Conservation (phyloP, 37 sponge, comb jelly and placozoan species). For the Mnemiopsis leidyi region DNA sequence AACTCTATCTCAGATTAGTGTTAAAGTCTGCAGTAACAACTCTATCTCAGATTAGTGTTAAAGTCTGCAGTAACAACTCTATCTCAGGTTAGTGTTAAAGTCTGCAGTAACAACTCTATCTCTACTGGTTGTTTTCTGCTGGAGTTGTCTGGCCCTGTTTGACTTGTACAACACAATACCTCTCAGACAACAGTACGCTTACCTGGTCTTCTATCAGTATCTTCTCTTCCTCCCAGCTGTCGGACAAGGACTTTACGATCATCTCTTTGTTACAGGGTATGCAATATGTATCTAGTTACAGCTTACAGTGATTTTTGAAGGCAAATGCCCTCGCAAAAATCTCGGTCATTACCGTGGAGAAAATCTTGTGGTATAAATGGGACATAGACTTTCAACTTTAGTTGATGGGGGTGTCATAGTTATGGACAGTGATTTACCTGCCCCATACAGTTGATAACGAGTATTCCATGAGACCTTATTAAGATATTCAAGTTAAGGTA, state of each 20-base stretch:
- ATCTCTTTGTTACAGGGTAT: not conserved
- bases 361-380: too few relatives aligned
- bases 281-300: not conserved
- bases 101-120: not conserved
- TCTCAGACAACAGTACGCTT: not conserved
- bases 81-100: not conserved
- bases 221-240: constrained; percentile 33
- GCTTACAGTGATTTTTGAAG: too few relatives aligned
- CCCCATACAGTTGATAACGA: too few relatives aligned
- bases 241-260: constrained; percentile 10
- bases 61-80: not conserved
- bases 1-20: not conserved
- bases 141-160: constrained; percentile 33
- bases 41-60: not conserved
- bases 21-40: not conserved
- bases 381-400: too few relatives aligned
- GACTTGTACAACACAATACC: constrained; percentile 11
- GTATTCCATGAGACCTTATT: too few relatives aligned
- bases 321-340: too few relatives aligned
- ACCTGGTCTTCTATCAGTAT: not conserved
- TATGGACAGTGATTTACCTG: too few relatives aligned
- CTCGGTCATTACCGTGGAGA: too few relatives aligned
- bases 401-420: too few relatives aligned
- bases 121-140: not conserved
- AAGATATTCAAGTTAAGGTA: too few relatives aligned